Percentiles rank a stretch among this genome's conserved stretches.
These are phyloP conservation scores for Eilema depressum DNA, from an alignment of 2,888 invertebrate genomes.

Conservation along the genomic window DNA sequence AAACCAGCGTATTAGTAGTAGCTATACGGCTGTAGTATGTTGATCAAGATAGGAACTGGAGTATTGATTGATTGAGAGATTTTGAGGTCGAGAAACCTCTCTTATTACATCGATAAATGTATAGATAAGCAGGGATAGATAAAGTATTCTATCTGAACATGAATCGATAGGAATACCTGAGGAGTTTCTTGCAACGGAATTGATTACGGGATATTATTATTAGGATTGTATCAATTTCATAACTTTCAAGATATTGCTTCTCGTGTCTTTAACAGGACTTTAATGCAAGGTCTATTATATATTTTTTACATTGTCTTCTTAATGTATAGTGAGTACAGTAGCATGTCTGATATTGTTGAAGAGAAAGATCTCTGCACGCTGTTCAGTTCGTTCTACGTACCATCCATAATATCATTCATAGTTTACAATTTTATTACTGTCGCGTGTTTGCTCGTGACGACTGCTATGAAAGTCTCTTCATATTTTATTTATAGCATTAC, in stretches of 20 bases:
- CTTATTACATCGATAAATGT: not conserved
- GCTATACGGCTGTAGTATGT: not conserved
- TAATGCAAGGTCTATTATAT: no score
- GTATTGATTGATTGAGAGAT: constrained; percentile 6
- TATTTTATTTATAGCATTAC: not conserved
- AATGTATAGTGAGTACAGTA: not conserved
- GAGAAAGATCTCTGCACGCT: not conserved
- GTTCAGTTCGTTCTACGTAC: not conserved
- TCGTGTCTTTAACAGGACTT: no score
- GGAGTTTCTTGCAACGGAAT: no score
- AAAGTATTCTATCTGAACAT: no score
- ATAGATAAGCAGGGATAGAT: no score
- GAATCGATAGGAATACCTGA: no score
- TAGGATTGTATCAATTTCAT: no score
- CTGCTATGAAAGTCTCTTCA: not conserved
- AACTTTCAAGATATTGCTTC: no score
- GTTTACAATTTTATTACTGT: not conserved
- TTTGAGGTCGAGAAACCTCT: not conserved
- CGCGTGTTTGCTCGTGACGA: not conserved
- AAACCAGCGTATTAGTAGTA: not conserved
- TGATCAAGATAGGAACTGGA: not conserved
- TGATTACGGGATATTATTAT: no score
- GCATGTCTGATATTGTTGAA: not conserved
- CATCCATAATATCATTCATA: not conserved
- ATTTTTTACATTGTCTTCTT: not conserved